Evolutionary conservation across 2,797 vertebrate genomes (phyloP), one percentile per base, ranked within the genome.

Genomic region (Microcaecilia unicolor): DNA sequence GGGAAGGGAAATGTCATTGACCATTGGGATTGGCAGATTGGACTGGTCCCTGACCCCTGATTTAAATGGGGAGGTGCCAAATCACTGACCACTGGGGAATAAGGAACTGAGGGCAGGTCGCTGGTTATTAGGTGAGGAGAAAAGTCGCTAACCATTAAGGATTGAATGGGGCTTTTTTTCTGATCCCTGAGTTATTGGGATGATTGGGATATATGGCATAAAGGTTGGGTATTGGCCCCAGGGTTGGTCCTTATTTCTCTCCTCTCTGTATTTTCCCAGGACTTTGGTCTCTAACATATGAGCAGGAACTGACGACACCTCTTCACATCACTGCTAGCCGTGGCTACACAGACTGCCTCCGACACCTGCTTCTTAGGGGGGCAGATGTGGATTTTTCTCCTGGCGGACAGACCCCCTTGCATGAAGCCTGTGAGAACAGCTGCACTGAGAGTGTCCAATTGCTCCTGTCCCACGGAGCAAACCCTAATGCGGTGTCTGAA

Each of bases 281-380:
- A 51, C 77, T 98, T 5, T 99, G 96, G 94, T 91, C 93, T 1
- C 72, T 99, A 66, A 91, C 78, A 1, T 99, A 97, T 0, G 74
- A 92, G 54, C 89, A 95, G 73, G 89, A 97, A 62, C 83, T 95
- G 50, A 97, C 93, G 40, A 89, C 89, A 0, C 91, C 96, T 0
- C 79, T 99, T 38, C 92, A 92, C 25, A 90, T 99, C 65, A 89
- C 93, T 0, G 90, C 93, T 0, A 58, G 85, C 18, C 81, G 92
- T 4, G 96, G 96, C 26, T 89, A 89, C 44, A 6, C 61, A 0
- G 87, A 87, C 3, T 89, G 94, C 48, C 72, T 98, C 51, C 69
- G 25, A 21, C 76, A 91, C 6, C 80, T 99, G 51, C 78, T 98
- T 44, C 78, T 73, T 18, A 66, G 89, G 1, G 84, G 90, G 1